Evolutionary conservation across 2,113 vertebrate genomes (phyloP).

Genomic region (Abramis brama): DNA sequence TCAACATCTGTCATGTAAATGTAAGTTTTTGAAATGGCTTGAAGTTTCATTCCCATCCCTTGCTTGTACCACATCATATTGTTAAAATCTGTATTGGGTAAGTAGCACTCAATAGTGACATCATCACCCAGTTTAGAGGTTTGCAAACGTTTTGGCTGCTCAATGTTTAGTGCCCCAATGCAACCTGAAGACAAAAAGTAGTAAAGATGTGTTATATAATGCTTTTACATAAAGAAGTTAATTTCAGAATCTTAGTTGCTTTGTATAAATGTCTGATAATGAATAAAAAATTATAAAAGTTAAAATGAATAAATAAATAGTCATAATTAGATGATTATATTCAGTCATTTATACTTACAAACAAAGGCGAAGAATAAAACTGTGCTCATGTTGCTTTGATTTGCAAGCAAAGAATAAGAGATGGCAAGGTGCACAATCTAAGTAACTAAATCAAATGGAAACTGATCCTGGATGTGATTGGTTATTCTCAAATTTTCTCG

Average conservation of each 20-base stretch:
- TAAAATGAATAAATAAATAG: not conserved
- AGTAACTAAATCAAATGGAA: slow-evolving; percentile 12
- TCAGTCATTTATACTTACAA: slow-evolving; percentile 2
- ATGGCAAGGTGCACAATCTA: not conserved
- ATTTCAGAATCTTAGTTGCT: not conserved
- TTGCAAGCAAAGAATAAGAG: slow-evolving; percentile 3
- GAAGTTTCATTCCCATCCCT: slow-evolving; percentile 9
- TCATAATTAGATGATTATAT: not conserved
- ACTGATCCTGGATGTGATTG: slow-evolving; percentile 11
- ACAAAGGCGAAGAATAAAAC: slow-evolving; percentile 1
- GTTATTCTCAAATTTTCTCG: not conserved
- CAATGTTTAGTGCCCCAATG: not conserved
- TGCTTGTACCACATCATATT: slow-evolving; percentile 39
- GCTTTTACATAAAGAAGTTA: not conserved
- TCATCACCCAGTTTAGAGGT: not conserved
- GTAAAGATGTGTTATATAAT: not conserved
- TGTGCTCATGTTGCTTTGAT: slow-evolving; percentile 9
- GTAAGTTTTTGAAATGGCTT: slow-evolving; percentile 5
- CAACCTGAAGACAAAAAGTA: slow-evolving; percentile 20
- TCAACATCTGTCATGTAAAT: not conserved
- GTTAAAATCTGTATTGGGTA: slow-evolving; percentile 22
- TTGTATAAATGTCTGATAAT: not conserved
- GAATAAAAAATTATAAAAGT: not conserved
- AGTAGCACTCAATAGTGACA: slow-evolving; percentile 25
- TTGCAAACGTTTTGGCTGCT: slow-evolving; percentile 14